Conservation (phyloP, 2,113 vertebrate genomes). For the Hymenochirus boettgeri region DNA sequence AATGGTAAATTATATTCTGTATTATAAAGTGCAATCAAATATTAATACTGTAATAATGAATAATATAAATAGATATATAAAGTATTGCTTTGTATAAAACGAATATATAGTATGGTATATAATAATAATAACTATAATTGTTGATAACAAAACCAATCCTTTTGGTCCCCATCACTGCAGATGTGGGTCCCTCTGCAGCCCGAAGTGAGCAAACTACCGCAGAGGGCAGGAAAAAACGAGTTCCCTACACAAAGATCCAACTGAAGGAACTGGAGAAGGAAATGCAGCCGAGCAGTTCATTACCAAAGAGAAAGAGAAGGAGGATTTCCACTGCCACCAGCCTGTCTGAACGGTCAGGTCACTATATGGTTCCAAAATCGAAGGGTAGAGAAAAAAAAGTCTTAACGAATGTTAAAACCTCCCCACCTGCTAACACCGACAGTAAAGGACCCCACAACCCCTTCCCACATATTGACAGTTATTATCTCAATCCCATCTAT, state of each 20-base stretch:
- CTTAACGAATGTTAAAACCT: conserved; percentile 89
- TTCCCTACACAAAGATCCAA: conserved; percentile 94
- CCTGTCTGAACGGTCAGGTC: conserved; percentile 92
- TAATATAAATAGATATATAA: too few species aligned
- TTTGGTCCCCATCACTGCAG: conserved; percentile 51
- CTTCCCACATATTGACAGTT: conserved; percentile 39
- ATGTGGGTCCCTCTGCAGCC: conserved; percentile 88
- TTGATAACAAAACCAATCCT: too few species aligned
- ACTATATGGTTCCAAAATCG: conserved; percentile 98
- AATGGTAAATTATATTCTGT: too few species aligned
- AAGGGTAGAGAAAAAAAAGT: conserved; percentile 96
- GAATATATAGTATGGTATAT: too few species aligned
- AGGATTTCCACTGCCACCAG: conserved; percentile 92
- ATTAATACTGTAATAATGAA: too few species aligned
- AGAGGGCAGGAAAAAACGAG: conserved; percentile 91
- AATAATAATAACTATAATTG: too few species aligned
- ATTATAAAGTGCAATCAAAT: too few species aligned
- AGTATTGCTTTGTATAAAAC: too few species aligned
- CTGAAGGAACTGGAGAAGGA: conserved; percentile 95
- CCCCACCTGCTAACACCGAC: conserved; percentile 87
- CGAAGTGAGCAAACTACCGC: too few species aligned
- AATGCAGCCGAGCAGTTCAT: conserved; percentile 97
- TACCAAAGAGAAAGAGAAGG: conserved; percentile 97
- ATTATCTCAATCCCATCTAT: conserved; percentile 63
- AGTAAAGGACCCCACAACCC: conserved; percentile 10